Base-by-base conservation (phyloP, 2,888 invertebrate species). In the Cephalotes varians region DNA sequence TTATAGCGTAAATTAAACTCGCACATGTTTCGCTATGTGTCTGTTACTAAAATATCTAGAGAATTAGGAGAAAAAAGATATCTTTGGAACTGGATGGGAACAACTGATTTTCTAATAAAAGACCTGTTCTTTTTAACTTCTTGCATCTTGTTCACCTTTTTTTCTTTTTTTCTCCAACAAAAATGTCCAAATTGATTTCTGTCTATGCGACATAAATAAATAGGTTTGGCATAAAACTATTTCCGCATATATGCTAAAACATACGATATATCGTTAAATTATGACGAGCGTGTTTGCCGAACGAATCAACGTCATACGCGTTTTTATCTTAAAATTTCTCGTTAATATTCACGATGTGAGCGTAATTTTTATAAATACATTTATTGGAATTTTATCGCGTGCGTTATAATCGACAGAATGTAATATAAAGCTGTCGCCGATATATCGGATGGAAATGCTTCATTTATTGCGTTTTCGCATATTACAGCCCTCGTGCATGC, bases 1-100 rank as follows among this genome's bases (percentile, higher is more conserved):
- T 77, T 77, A 69, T 67, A 40, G 21, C 76, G 76, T 21, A 47
- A 77, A 77, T 77, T 67, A 77, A 77, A 77, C 54, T 40, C 40
- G 51, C 51, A 9, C n/a, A 31, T 56, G 31, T 60, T 60, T 40
- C 31, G 44, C 15, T 60, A 31, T 31, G 64, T n/a, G 34, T 25
- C 12, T 18, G 74, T 76, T 65, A 34, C 31, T 64, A 74, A 74
- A 73, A 64, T 64, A 21, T 18, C 31, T 5, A 40, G 28, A 7
- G 1, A 47, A 12, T 12, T 47, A 28, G 28, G 18, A 56, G 18
- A 34, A 21, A 18, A 54, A 7, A 51, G 28, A 40, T n/a, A 40
- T 40, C 18, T 28, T 56, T 40, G 5, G 18, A 58, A 58, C 2
- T 25, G 15, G 15, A 31, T 5, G 10, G 25, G 28, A 15, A 18